A percentile compares a stretch with the other conserved stretches of the same genome.
phyloP scores from a whole-genome alignment of 2,113 vertebrate genomes.

The Platichthys stellatus region DNA sequence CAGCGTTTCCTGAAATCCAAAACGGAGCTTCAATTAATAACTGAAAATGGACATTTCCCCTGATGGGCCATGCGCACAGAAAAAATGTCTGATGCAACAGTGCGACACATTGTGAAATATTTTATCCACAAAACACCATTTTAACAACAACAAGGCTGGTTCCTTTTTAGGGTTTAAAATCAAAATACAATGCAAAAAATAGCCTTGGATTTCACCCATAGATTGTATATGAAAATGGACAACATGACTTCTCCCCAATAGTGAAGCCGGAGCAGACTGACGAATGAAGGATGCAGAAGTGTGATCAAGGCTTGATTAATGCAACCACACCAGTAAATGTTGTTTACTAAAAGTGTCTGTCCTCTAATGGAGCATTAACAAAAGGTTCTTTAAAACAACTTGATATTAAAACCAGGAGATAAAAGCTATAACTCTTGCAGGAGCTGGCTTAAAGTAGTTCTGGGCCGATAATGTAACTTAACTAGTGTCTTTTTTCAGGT shows the following conservation, averaged over 20 bases:
- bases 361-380: neutral
- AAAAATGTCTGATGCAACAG: conserved; percentile 41
- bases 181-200: neutral
- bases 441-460: neutral
- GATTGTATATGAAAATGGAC: too few relatives aligned
- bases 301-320: neutral
- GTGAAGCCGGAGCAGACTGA: too few relatives aligned
- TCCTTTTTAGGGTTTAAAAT: neutral
- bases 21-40: neutral
- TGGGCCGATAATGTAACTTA: neutral
- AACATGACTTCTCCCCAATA: too few relatives aligned
- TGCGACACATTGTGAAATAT: conserved; percentile 28
- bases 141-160: neutral
- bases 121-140: neutral
- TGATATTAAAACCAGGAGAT: too few relatives aligned
- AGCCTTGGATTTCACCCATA: too few relatives aligned
- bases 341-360: neutral
- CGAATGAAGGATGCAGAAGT: too few relatives aligned
- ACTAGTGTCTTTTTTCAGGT: neutral
- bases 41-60: neutral
- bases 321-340: neutral
- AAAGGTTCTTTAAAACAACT: neutral
- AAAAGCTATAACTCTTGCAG: too few relatives aligned
- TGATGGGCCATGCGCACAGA: neutral
- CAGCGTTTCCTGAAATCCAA: conserved; percentile 12